Evolutionary conservation across 1,140 invertebrate species (phyloP), one percentile per base, ranked within the genome.

Genomic region (Arctopsyche grandis): DNA sequence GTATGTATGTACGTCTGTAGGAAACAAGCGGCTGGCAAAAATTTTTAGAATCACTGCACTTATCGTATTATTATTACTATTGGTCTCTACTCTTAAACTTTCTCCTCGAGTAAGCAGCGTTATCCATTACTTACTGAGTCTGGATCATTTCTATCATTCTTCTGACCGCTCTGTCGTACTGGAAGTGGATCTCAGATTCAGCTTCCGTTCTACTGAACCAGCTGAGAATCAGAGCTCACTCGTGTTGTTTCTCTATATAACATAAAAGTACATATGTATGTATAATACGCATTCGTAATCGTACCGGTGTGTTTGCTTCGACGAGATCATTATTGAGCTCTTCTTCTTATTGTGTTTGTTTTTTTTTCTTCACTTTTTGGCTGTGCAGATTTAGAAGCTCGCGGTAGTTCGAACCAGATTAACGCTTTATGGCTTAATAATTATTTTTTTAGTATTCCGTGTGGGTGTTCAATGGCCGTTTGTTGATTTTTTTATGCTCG

Each of bases 141-240:
- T 38, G 29, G 29, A 38, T 38, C 29, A 38, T 38, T 38, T 38
- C 29, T 38, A 38, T 38, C 29, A 38, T 38, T 38, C 29, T 1
- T 38, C 29, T 38, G 29, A 38, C 29, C 29, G 29, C 29, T n/a
- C n/a, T 38, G 29, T 38, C 29, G 29, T 38, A 38, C 29, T 4
- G 7, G 29, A 78, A 69, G 66, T 78, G 69, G 66, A 78, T 70
- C 29, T 38, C 77, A 69, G 69, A 71, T 52, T 58, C 26, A 52
- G 66, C 77, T 78, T 78, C 77, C 77, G 77, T 78, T 78, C 77
- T 44, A 78, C 77, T 78, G 66, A 78, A 44, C 77, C 66, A 78
- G 24, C 77, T 78, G 69, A 56, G 43, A 48, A 78, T 71, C 69
- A 71, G 77, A 76, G 43, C 71, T 29, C 46, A 16, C 63, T 66